A percentile compares a stretch with the other conserved stretches of the same genome.
phyloP scores from a whole-genome alignment of 2,113 vertebrate species.

The Anolis sagrei region DNA sequence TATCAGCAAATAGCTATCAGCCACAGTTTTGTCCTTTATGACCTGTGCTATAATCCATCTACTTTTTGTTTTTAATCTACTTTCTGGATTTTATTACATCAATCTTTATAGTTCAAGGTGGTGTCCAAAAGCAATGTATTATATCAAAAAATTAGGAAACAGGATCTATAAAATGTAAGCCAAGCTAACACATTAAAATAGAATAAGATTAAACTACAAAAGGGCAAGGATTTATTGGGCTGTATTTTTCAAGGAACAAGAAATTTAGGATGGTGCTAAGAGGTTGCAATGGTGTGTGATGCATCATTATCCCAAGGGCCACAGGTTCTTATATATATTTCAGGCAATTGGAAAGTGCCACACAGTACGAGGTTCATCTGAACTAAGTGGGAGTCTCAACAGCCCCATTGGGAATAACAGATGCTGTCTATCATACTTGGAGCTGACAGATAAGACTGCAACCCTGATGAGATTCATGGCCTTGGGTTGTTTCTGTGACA shows the following conservation, averaged over 20 bases:
- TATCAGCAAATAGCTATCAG: background rate
- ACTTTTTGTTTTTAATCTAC: background rate
- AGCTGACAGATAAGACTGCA: background rate
- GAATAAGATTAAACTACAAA: background rate
- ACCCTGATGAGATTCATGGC: conserved; percentile 14
- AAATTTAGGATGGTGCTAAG: background rate
- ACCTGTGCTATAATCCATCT: background rate
- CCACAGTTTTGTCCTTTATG: background rate
- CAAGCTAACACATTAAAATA: background rate
- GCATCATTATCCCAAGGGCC: background rate
- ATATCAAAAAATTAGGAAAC: background rate
- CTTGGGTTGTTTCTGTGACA: background rate
- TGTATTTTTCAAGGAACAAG: background rate
- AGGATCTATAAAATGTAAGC: background rate
- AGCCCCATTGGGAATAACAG: background rate
- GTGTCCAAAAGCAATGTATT: background rate
- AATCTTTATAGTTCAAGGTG: background rate
- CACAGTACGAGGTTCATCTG: background rate
- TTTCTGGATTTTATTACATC: background rate
- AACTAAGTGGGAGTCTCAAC: background rate
- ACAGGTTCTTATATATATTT: background rate
- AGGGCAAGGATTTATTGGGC: background rate
- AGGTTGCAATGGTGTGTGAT: background rate
- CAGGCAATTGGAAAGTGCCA: background rate
- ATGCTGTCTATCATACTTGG: background rate